A percentile compares a stretch with the other conserved stretches of the same genome.
Evolutionary conservation across 37 sponge, comb jelly and placozoan species (phyloP).

Genomic region (Halisarca cf. caerulea): DNA sequence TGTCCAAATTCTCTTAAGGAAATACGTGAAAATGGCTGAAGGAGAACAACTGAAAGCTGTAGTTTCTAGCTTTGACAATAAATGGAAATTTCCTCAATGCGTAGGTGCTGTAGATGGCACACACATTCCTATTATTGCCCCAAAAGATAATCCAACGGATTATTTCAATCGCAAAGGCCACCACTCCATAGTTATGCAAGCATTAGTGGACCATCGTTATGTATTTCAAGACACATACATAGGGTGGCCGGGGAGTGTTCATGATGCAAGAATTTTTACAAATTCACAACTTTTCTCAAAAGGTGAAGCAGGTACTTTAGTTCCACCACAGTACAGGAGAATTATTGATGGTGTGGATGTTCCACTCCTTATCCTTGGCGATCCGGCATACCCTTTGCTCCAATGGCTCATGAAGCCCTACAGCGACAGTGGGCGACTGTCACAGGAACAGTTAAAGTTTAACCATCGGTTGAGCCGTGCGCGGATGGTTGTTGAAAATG

Average conservation of each 20-base stretch:
- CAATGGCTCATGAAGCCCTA: conserved; percentile 54
- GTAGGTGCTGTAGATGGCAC: conserved; percentile 45
- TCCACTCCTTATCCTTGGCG: conserved; percentile 44
- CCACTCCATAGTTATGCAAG: conserved; percentile 46
- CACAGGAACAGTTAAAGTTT: conserved; percentile 7
- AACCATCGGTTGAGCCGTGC: conserved; percentile 53
- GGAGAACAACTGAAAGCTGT: too few relatives aligned
- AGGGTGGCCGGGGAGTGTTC: conserved; percentile 35
- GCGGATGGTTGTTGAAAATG: conserved; percentile 55
- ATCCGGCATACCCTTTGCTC: conserved; percentile 56
- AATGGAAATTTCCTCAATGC: conserved; percentile 42
- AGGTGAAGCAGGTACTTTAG: conserved; percentile 3
- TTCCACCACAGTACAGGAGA: conserved; percentile 28
- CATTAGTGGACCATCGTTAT: conserved; percentile 20
- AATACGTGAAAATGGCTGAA: too few relatives aligned
- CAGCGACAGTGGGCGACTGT: conserved; percentile 15
- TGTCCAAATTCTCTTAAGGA: too few relatives aligned
- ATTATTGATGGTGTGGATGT: conserved; percentile 11
- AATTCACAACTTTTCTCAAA: conserved; percentile 34
- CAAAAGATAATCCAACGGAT: conserved; percentile 29
- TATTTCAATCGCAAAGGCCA: conserved; percentile 37
- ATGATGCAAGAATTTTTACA: conserved; percentile 42
- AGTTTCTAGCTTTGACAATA: conserved; percentile 23
- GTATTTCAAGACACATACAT: background rate
- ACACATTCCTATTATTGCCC: conserved; percentile 40